A percentile compares a stretch with the other conserved stretches of the same genome.
Evolutionary conservation across 2,797 vertebrate species (phyloP).

Genomic region (Serranus cabrilla): DNA sequence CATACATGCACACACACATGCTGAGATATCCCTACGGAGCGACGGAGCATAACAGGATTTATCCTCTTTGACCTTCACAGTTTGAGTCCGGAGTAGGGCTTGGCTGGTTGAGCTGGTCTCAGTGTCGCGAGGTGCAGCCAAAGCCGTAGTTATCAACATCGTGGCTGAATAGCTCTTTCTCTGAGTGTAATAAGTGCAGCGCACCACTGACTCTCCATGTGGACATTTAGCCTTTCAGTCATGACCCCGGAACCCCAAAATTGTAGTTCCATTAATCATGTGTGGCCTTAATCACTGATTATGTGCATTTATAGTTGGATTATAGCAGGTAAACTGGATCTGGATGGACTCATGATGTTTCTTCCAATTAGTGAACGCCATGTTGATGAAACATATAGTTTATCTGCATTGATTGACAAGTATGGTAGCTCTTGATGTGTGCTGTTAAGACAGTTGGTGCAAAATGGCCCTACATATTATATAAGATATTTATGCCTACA

Average conservation of each 20-base stretch:
- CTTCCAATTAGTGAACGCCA: neutral
- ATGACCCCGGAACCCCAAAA: slow-evolving; percentile 34
- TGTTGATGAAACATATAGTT: neutral
- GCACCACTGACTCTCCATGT: slow-evolving; percentile 41
- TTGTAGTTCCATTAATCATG: slow-evolving; percentile 18
- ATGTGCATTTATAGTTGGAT: slow-evolving; percentile 14
- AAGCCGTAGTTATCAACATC: slow-evolving; percentile 58
- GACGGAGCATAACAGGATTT: slow-evolving; percentile 65
- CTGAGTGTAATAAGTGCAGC: slow-evolving; percentile 48
- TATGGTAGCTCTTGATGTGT: neutral
- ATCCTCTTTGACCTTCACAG: slow-evolving; percentile 79
- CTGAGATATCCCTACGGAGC: slow-evolving; percentile 58
- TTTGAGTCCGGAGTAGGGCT: slow-evolving; percentile 53
- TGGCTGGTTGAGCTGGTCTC: slow-evolving; percentile 58
- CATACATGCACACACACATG: slow-evolving; percentile 42
- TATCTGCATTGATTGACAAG: neutral
- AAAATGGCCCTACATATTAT: too few species aligned
- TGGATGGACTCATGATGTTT: neutral
- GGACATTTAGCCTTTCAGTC: slow-evolving; percentile 35
- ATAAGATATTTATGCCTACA: too few species aligned
- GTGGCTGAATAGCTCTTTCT: slow-evolving; percentile 64
- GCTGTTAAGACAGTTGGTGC: too few species aligned
- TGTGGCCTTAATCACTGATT: neutral
- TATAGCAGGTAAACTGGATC: neutral
- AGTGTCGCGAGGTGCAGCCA: slow-evolving; percentile 53